A percentile compares a stretch with the other conserved stretches of the same genome.
These are phyloP conservation scores for Apogon hyalosoma DNA, from an alignment of 2,797 vertebrate species.

Conservation along the genomic window DNA sequence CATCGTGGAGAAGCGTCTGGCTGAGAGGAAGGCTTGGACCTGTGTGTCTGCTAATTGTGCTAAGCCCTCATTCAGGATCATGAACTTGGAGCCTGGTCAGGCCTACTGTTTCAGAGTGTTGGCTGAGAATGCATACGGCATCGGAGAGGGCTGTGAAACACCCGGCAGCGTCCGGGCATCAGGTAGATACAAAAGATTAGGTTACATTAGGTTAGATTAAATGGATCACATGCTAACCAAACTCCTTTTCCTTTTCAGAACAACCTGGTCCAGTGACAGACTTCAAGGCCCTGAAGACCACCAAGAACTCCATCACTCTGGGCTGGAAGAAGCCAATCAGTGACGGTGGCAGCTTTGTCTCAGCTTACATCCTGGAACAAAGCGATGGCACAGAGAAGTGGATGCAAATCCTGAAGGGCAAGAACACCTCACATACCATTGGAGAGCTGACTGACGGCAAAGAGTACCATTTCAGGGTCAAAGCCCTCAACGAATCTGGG, in stretches of 20 bases:
- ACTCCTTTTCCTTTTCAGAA: constrained; percentile 81
- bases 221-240: not conserved
- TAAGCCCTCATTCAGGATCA: constrained; percentile 93
- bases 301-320: constrained; percentile 91
- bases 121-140: constrained; percentile 96
- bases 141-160: constrained; percentile 96
- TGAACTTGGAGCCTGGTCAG: constrained; percentile 94
- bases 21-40: constrained; percentile 98
- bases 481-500: constrained; percentile 93
- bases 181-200: constrained; percentile 76
- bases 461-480: constrained; percentile 93
- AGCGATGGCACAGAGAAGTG: constrained; percentile 91
- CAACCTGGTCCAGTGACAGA: constrained; percentile 96
- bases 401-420: constrained; percentile 90
- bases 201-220: not conserved
- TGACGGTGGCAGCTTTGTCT: constrained; percentile 93
- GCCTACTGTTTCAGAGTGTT: constrained; percentile 97
- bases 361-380: constrained; percentile 90
- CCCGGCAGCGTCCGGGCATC: constrained; percentile 94
- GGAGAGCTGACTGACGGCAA: constrained; percentile 91
- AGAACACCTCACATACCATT: constrained; percentile 86
- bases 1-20: constrained; percentile 95
- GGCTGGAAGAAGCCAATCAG: constrained; percentile 95
- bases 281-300: constrained; percentile 89
- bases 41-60: constrained; percentile 91